Evolutionary conservation across 2,888 invertebrate species (phyloP).

Genomic region (Acrobasis consociella): DNA sequence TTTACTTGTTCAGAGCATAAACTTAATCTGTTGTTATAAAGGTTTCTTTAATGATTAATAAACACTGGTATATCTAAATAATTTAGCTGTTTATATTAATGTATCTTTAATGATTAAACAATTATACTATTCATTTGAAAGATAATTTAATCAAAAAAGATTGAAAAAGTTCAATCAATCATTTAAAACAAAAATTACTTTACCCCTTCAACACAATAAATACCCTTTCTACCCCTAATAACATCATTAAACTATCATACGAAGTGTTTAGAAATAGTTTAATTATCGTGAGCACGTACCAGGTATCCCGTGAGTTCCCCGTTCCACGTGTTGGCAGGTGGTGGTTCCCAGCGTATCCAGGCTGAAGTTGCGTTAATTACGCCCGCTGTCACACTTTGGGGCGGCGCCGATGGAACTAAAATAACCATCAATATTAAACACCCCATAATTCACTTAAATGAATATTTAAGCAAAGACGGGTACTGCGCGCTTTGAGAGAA

Average conservation of each 20-base stretch:
- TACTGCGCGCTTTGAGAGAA: background rate
- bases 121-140: no score
- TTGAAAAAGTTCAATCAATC: background rate
- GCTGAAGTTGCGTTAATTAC: constrained; percentile 92
- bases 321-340: constrained; percentile 88
- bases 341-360: constrained; percentile 91
- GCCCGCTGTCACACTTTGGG: constrained; percentile 89
- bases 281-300: constrained; percentile 79
- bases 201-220: constrained; percentile 16
- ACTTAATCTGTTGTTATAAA: no score
- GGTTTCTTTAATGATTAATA: no score
- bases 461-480: constrained; percentile 25
- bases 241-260: constrained; percentile 35
- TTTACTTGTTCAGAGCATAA: no score
- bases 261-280: constrained; percentile 34
- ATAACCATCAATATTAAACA: constrained; percentile 55
- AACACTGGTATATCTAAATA: no score
- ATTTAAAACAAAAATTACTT: background rate
- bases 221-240: constrained; percentile 19
- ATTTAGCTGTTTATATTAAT: no score
- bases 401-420: constrained; percentile 90
- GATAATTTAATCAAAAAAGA: no score
- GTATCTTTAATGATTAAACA: no score
- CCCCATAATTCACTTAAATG: constrained; percentile 34
- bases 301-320: constrained; percentile 94